A percentile compares a stretch with the other conserved stretches of the same genome.
phyloP scores from a whole-genome alignment of 2,113 vertebrate species.

The Garra rufa region DNA sequence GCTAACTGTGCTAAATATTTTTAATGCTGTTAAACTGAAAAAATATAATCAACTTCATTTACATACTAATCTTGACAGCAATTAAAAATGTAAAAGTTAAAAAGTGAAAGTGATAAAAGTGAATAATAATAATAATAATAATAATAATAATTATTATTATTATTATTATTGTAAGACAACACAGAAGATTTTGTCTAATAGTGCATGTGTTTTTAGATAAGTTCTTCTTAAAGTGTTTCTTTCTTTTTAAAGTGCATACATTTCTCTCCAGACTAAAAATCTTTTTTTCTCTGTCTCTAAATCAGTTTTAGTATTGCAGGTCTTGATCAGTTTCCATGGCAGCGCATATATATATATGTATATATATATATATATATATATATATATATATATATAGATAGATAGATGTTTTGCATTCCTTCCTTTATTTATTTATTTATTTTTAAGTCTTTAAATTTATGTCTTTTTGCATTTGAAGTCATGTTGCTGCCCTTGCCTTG shows the following conservation, averaged over 20 bases:
- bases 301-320: constrained; percentile 52
- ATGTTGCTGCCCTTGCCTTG: background rate
- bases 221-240: no score
- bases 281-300: constrained; percentile 38
- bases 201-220: background rate
- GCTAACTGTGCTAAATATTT: no score
- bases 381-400: background rate
- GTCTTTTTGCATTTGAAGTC: background rate
- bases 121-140: no score
- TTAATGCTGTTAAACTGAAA: no score
- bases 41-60: no score
- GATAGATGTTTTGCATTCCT: constrained; percentile 56
- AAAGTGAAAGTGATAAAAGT: background rate
- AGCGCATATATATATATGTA: constrained; percentile 64
- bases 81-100: no score
- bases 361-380: no score
- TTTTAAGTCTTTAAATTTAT: constrained; percentile 42
- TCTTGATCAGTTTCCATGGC: constrained; percentile 71
- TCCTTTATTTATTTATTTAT: constrained; percentile 59
- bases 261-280: constrained; percentile 9
- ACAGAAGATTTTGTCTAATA: background rate
- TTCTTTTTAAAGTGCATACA: no score
- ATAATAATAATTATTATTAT: background rate
- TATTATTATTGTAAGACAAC: background rate
- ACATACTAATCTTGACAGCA: no score